Conservation (phyloP, 2,888 invertebrate species). For the Monochamus alternatus region DNA sequence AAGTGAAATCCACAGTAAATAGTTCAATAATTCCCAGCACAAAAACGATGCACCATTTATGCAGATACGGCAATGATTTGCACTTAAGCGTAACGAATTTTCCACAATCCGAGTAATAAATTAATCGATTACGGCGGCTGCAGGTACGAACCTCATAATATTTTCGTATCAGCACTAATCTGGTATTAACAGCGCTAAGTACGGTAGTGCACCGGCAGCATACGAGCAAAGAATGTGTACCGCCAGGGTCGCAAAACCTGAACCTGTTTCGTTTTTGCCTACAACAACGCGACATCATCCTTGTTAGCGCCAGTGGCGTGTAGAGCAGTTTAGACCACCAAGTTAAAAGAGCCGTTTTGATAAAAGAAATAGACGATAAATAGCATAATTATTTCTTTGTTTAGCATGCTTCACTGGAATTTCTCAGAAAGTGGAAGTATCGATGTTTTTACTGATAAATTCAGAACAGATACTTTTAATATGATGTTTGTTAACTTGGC, state of each 20-base stretch:
- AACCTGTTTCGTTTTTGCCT: slow-evolving; percentile 47
- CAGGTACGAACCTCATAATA: slow-evolving; percentile 40
- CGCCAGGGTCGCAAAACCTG: slow-evolving; percentile 46
- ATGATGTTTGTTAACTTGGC: no score
- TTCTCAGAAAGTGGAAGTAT: no score
- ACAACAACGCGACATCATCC: slow-evolving; percentile 41
- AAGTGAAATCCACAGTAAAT: not conserved
- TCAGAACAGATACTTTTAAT: no score
- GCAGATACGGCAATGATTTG: not conserved
- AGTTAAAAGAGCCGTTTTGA: not conserved
- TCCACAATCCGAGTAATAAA: slow-evolving; percentile 27
- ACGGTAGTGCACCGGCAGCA: slow-evolving; percentile 39
- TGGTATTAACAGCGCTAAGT: slow-evolving; percentile 39
- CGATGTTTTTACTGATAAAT: no score
- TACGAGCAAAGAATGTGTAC: slow-evolving; percentile 39
- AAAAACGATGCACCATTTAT: not conserved
- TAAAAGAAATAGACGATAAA: not conserved
- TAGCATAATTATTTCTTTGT: no score
- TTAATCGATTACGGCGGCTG: slow-evolving; percentile 18
- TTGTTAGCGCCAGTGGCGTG: slow-evolving; percentile 37
- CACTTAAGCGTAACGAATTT: slow-evolving; percentile 18
- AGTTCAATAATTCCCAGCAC: not conserved
- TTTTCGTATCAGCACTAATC: slow-evolving; percentile 40
- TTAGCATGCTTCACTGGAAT: no score
- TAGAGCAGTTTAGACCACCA: not conserved